These are phyloP conservation scores for Tanytarsus gracilentus DNA, from an alignment of 2,888 invertebrate genomes.

Conservation along the genomic window DNA sequence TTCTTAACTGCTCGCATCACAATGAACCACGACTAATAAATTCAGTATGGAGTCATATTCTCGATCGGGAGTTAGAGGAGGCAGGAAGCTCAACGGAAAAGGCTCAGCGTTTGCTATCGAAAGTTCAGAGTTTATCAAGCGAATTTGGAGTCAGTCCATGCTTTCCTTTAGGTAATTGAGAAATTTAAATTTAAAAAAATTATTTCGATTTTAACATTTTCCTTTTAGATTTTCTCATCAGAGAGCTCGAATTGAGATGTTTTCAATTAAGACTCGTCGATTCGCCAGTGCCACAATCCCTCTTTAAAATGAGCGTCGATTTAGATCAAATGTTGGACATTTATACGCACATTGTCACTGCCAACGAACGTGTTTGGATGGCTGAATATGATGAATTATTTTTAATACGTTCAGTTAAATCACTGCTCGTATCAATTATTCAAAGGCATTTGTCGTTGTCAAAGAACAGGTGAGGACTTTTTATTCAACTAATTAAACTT, in stretches of 20 bases:
- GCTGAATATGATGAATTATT: constrained; percentile 78
- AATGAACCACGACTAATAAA: constrained; percentile 81
- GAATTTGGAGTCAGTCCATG: constrained; percentile 77
- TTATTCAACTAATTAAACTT: constrained; percentile 11
- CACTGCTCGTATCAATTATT: constrained; percentile 60
- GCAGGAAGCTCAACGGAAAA: constrained; percentile 47
- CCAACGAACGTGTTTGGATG: constrained; percentile 79
- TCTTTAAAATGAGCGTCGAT: constrained; percentile 68
- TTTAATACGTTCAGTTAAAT: constrained; percentile 65
- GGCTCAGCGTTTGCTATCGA: constrained; percentile 60
- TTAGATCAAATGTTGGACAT: constrained; percentile 69
- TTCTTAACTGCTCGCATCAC: constrained; percentile 90
- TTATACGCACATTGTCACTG: constrained; percentile 71
- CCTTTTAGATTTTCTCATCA: constrained; percentile 73
- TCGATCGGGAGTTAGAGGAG: constrained; percentile 51
- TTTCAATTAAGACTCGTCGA: constrained; percentile 62
- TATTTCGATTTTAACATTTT: constrained; percentile 36
- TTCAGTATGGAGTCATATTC: constrained; percentile 83
- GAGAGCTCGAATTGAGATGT: constrained; percentile 67
- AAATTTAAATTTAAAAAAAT: not conserved
- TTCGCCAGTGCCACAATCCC: constrained; percentile 65
- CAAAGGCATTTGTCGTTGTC: constrained; percentile 51
- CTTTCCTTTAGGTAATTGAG: constrained; percentile 68
- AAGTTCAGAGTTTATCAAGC: constrained; percentile 65
- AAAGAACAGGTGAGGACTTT: constrained; percentile 36